Conservation (phyloP, 2,888 invertebrate species). For the Pristionchus exspectatus region DNA sequence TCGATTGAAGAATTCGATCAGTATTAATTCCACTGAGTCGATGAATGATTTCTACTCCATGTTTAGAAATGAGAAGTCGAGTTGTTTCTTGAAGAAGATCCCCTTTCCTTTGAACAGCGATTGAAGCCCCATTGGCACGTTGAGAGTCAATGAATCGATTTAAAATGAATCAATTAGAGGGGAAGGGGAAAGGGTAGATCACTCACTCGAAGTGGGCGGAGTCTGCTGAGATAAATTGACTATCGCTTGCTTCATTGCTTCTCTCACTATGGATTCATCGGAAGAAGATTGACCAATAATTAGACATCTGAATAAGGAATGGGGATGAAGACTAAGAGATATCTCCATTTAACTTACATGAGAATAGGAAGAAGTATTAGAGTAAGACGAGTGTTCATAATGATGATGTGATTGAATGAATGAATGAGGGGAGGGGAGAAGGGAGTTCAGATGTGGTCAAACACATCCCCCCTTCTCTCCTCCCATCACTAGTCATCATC, state of each 20-base stretch:
- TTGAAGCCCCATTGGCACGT: background rate
- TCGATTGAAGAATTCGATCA: background rate
- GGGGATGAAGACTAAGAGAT: background rate
- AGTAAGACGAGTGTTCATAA: background rate
- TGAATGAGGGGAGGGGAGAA: background rate
- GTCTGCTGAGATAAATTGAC: background rate
- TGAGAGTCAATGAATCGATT: slow-evolving; percentile 11
- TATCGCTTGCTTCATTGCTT: slow-evolving; percentile 22
- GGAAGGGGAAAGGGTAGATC: no score
- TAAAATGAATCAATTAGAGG: background rate
- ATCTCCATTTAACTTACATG: background rate
- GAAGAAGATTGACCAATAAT: background rate
- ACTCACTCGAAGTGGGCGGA: slow-evolving; percentile 25
- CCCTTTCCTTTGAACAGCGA: slow-evolving; percentile 6
- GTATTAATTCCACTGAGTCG: background rate
- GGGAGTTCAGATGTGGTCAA: slow-evolving; percentile 11
- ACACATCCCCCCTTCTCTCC: background rate
- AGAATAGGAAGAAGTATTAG: background rate
- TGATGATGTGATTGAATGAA: slow-evolving; percentile 32
- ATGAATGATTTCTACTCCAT: slow-evolving; percentile 19
- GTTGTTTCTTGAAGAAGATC: slow-evolving; percentile 30
- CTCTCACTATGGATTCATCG: slow-evolving; percentile 16
- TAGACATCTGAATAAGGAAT: background rate
- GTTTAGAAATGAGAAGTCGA: background rate
- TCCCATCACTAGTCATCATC: slow-evolving; percentile 10